A percentile compares a stretch with the other conserved stretches of the same genome.
Conservation (phyloP, 2,797 vertebrate species). For the Aphelocoma californica region DNA sequence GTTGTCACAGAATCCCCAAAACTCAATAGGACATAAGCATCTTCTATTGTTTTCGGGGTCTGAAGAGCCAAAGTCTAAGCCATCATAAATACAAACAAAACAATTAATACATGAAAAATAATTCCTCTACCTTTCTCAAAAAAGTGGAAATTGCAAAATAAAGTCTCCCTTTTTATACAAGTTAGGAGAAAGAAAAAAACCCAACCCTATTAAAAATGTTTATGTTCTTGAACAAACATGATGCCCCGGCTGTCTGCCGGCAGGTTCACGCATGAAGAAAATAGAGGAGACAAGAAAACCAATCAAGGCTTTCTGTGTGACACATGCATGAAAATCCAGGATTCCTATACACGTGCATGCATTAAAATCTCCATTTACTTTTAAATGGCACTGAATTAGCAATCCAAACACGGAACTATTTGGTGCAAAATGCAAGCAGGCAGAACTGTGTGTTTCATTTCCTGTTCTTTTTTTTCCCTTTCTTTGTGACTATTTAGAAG, state of each 20-base stretch:
- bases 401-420: neutral
- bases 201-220: neutral
- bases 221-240: neutral
- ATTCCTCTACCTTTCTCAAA: neutral
- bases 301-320: neutral
- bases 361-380: neutral
- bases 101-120: neutral
- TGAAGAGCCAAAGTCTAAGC: constrained; percentile 83
- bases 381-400: neutral
- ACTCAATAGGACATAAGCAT: constrained; percentile 90
- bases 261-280: neutral
- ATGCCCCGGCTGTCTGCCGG: neutral
- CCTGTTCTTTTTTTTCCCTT: neutral
- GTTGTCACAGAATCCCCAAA: constrained; percentile 97
- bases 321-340: neutral
- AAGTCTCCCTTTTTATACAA: neutral
- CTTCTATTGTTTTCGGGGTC: constrained; percentile 79
- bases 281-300: neutral
- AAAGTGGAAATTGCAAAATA: neutral
- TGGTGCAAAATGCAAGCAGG: neutral
- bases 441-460: neutral
- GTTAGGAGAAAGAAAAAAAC: neutral
- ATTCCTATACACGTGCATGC: neutral
- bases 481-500: neutral
- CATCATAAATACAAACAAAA: neutral